Evolutionary conservation across 2,888 invertebrate species (phyloP), one percentile per base, ranked within the genome.

Genomic region (Hemicrepidius hirtus): DNA sequence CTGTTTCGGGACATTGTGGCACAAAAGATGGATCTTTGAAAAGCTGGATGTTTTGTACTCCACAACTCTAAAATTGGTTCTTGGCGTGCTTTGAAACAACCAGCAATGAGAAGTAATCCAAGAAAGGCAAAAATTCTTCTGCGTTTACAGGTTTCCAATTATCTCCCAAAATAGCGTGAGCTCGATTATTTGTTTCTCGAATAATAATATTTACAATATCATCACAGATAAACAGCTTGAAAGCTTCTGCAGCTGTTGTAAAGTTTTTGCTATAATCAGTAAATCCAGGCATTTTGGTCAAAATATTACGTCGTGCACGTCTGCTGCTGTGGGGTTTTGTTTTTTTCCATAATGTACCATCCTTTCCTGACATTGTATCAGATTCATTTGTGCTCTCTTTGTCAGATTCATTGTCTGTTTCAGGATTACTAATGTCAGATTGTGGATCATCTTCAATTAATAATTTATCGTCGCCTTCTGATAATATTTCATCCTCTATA

Each of bases 31-130:
- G 46, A 16, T n/a, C 6, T 55, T 3, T 46, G 46, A 46, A 46
- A 44, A 7, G 2, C 46, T 16, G 13, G 46, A 46, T 46, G 6
- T 18, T 46, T 46, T 2, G 46, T 46, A 46, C 46, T 46, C 46
- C 20, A 46, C 46, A 46, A 46, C 13, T 46, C 46, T 2, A 46
- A n/a, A 46, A 46, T 46, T 46, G 46, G 46, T 18, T 46, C 46
- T 18, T 46, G 46, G 9, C 20, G 16, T 46, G 46, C 20, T n/a
- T 16, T n/a, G n/a, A 53, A 28, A 24, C 12, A 18, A 7, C 53
- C 53, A 28, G 53, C 53, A 53, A 53, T 18, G 9, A 53, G 21
- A 10, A 53, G 28, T 28, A 53, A 53, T 12, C 53, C 53, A 13
- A 28, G 12, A 53, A 28, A 53, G 6, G 5, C 53, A 24, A 21